Evolutionary conservation across 2,113 vertebrate species (phyloP), one percentile per base, ranked within the genome.

Genomic region (Indicator indicator): DNA sequence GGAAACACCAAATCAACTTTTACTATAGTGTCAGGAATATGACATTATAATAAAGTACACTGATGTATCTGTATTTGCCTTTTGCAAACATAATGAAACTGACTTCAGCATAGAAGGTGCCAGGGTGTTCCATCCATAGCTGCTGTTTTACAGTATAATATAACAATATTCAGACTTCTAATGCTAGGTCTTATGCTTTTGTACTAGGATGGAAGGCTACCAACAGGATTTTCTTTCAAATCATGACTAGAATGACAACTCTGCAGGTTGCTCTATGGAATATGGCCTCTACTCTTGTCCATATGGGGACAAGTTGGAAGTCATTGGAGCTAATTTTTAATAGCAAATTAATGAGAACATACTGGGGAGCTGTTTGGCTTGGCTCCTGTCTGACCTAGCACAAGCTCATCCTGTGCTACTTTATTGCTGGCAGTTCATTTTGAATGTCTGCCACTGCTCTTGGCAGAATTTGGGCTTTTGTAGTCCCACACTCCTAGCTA

Each of bases 1-100:
- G 67, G 89, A 89, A 96, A 83, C 52, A 85, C 46, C 95, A 94
- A 94, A 93, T 88, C 95, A 95, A 90, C 82, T 96, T 94, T 94
- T 95, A 88, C 74, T 85, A 30, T 75, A 88, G 32, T 94, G 87
- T 93, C 91, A 95, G 79, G 69, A 88, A 85, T 93, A 56, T 74
- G 89, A 91, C 82, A 91, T 81, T 95, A 93, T 95, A 95, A 93
- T 91, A 86, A 92, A 91, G 38, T 48, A 71, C 64, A 71, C 72
- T 88, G 85, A 91, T 74, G 54, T 68, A 71, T 87, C 85, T 74
- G 33, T 89, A 74, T 93, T 96, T 95, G 68, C 89, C 85, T 94
- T 96, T 91, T 95, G 79, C 82, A 92, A 89, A 86, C 72, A 77
- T 74, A 94, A 87, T 91, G 89, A 93, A 94, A 77, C 71, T 86